Evolutionary conservation across 2,888 invertebrate species (phyloP), one percentile per base, ranked within the genome.

Genomic region (Hoplodrina blanda): DNA sequence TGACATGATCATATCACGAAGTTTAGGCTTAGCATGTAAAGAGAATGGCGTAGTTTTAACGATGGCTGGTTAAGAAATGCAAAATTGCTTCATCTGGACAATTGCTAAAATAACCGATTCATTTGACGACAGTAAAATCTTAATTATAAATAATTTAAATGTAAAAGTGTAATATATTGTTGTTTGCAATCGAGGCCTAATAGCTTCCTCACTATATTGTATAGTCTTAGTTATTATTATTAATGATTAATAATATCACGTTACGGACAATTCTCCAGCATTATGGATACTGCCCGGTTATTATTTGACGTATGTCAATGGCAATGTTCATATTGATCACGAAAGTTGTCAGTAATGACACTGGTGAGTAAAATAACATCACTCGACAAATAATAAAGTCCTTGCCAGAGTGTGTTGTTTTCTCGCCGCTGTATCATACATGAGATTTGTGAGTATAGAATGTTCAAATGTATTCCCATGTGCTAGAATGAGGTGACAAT

Each of bases 161-260:
- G 69, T 88, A 85, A 88, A 85, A 82, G 69, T 91, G 91, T 91
- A 91, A 85, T 88, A 91, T 90, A 90, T 88, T 86, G 88, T 89
- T 89, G 85, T 89, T 79, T 84, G 88, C 89, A 85, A 73, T 81
- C 74, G 89, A 89, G 91, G 91, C 91, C 91, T 91, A 92, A 89
- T 88, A 84, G 89, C 90, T 90, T 88, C 90, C 75, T 82, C 82
- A 88, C 81, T 81, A 71, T 64, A 65, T 44, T 88, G 85, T 88
- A 86, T 88, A 89, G 87, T 86, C 76, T 80, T 90, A 88, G 85
- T 72, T 66, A 20, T 53, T 46, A 46, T 41, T 41, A 41, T 41
- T 4, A 33, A 7, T 78, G n/a, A 69, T 80, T 87, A 83, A 81
- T 78, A 44, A 62, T 62, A 33, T 57, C 46, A 50, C 41, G 54